These are phyloP conservation scores for Polypedilum vanderplanki DNA, from an alignment of 1,140 invertebrate genomes.

Conservation along the genomic window DNA sequence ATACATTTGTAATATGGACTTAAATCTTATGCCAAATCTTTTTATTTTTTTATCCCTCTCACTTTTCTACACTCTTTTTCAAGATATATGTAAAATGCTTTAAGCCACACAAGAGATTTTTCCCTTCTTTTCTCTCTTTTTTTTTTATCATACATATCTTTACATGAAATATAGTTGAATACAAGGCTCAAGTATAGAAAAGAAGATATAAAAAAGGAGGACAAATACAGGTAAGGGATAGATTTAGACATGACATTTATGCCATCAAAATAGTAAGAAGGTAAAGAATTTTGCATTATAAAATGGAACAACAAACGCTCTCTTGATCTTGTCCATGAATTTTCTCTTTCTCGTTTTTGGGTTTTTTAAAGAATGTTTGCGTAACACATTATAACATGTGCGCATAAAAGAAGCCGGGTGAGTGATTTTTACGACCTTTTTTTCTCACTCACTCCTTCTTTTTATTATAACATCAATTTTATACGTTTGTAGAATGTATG, in stretches of 20 bases:
- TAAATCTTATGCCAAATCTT: conserved; percentile 6
- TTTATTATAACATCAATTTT: no score
- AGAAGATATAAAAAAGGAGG: not conserved
- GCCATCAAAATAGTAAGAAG: not conserved
- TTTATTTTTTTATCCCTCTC: not conserved
- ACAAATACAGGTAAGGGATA: not conserved
- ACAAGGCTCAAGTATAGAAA: not conserved
- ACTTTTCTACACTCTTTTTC: not conserved
- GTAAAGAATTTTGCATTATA: not conserved
- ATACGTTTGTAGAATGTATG: no score
- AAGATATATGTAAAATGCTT: conserved; percentile 1
- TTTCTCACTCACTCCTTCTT: not conserved
- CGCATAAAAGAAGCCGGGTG: not conserved
- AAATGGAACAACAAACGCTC: not conserved
- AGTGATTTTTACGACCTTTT: conserved; percentile 18
- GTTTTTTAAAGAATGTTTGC: not conserved
- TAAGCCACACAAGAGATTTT: not conserved
- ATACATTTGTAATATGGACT: conserved; percentile 13
- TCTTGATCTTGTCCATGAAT: not conserved
- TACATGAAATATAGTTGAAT: not conserved
- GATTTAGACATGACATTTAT: not conserved
- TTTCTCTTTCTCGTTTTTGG: not conserved
- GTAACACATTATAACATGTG: conserved; percentile 11
- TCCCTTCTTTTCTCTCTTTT: not conserved
- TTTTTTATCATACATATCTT: not conserved